phyloP scores from a whole-genome alignment of 2,113 vertebrate genomes.

The Hippocampus mohnikei region DNA sequence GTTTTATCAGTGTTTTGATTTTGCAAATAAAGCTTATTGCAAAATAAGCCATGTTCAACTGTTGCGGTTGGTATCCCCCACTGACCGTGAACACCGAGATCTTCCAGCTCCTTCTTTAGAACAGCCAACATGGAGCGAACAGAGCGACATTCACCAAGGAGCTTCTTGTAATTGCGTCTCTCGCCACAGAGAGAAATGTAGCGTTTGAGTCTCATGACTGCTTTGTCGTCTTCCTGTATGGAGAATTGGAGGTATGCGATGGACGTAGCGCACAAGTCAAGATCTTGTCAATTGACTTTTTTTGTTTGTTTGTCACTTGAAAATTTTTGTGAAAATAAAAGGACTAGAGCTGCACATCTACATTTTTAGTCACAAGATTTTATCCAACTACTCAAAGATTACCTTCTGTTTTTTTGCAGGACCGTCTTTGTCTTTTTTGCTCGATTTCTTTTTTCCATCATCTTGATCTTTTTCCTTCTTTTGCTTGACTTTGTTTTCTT shows the following conservation, averaged over 20 bases:
- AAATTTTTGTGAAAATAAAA: no score
- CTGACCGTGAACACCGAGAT: slow-evolving; percentile 81
- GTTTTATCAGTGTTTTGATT: no score
- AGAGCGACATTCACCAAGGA: slow-evolving; percentile 72
- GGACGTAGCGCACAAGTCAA: neutral
- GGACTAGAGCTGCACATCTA: no score
- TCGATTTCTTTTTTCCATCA: neutral
- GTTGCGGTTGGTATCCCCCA: neutral
- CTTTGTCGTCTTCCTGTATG: slow-evolving; percentile 49
- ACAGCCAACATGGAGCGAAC: slow-evolving; percentile 65
- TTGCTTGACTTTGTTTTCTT: neutral
- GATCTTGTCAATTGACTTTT: neutral
- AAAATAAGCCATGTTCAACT: no score
- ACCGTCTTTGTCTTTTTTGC: neutral
- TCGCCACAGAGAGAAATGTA: slow-evolving; percentile 82
- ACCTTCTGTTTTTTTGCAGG: slow-evolving; percentile 50
- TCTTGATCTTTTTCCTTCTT: neutral
- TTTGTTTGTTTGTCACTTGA: no score
- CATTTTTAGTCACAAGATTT: neutral
- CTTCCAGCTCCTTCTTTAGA: slow-evolving; percentile 78
- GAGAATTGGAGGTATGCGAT: neutral
- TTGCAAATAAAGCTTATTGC: no score
- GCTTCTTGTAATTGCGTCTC: slow-evolving; percentile 80
- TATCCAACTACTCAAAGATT: slow-evolving; percentile 2
- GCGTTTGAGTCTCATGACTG: slow-evolving; percentile 76